Percentiles rank a stretch among this genome's conserved stretches.
These are phyloP conservation scores for Lutjanus campechanus DNA, from an alignment of 2,797 vertebrate species.

Conservation along the genomic window DNA sequence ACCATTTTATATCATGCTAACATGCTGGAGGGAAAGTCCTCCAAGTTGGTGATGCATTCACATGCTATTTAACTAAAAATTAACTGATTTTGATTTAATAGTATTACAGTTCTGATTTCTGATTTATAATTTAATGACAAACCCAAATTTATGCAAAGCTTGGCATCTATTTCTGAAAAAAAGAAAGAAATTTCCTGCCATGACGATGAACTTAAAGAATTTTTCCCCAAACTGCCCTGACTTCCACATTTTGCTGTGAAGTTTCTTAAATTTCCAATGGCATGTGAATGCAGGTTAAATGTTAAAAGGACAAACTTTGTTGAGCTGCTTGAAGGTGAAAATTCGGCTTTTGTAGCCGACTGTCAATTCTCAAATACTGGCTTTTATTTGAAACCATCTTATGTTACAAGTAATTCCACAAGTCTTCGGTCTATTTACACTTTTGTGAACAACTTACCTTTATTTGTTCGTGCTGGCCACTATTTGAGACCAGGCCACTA, in stretches of 20 bases:
- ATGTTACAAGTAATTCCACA: background rate
- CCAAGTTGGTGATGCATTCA: conserved; percentile 30
- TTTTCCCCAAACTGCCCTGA: background rate
- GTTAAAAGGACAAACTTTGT: background rate
- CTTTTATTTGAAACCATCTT: too few relatives aligned
- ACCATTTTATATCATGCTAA: background rate
- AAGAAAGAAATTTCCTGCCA: too few relatives aligned
- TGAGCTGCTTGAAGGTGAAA: conserved; percentile 18
- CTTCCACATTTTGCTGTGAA: background rate
- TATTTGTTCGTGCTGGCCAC: background rate
- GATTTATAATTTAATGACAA: background rate
- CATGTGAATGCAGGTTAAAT: conserved; percentile 19
- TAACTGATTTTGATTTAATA: background rate
- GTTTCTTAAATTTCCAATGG: background rate
- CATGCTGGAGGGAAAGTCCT: background rate
- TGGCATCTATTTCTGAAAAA: too few relatives aligned
- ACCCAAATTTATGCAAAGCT: background rate
- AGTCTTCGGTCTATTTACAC: background rate
- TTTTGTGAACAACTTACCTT: background rate
- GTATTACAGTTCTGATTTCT: background rate
- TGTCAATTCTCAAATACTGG: conserved; percentile 53
- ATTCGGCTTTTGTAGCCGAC: background rate
- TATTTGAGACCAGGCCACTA: background rate
- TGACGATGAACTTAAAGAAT: too few relatives aligned
- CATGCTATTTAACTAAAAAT: background rate